Evolutionary conservation across 2,113 vertebrate species (phyloP).

Genomic region (Ginglymostoma cirratum): DNA sequence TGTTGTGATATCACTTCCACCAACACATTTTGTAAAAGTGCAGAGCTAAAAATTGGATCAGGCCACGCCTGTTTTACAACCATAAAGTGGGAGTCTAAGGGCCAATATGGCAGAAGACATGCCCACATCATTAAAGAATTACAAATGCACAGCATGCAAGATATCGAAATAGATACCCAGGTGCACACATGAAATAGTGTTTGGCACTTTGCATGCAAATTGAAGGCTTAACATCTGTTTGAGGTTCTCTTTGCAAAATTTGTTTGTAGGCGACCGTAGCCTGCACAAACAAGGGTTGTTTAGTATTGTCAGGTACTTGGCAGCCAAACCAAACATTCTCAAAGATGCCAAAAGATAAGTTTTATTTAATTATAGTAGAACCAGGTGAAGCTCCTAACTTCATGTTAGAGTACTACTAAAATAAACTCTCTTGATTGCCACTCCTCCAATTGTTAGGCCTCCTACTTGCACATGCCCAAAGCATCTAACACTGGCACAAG

Average conservation of each 20-base stretch:
- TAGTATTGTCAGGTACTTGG: neutral
- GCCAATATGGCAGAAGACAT: neutral
- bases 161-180: neutral
- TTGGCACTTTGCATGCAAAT: neutral
- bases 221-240: neutral
- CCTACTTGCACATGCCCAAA: neutral
- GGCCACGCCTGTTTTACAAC: neutral
- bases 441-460: neutral
- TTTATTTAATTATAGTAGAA: neutral
- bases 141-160: neutral
- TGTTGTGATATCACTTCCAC: slow-evolving; percentile 18
- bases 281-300: neutral
- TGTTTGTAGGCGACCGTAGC: neutral
- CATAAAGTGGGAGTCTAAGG: neutral
- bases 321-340: neutral
- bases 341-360: neutral
- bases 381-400: neutral
- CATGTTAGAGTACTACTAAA: neutral
- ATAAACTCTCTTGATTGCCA: neutral
- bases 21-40: neutral
- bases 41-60: neutral
- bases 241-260: neutral
- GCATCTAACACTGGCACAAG: neutral
- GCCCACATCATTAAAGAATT: neutral
- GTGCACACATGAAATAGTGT: neutral